Evolutionary conservation across 1,140 invertebrate genomes (phyloP).

Genomic region (Aphelenchoides besseyi): DNA sequence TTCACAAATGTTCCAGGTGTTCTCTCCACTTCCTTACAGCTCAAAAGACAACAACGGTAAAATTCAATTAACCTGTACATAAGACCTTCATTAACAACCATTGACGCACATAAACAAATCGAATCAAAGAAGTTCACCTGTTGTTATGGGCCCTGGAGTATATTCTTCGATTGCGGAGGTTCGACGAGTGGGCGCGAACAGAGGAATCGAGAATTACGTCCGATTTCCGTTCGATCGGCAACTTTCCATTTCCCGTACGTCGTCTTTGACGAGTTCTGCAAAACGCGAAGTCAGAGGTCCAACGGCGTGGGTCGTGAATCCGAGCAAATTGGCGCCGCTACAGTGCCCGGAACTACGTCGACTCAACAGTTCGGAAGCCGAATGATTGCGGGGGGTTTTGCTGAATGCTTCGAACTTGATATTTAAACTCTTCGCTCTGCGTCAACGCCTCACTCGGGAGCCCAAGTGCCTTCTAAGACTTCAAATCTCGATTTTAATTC

Average conservation of each 20-base stretch:
- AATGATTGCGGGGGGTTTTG: neutral
- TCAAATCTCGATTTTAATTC: too few species aligned
- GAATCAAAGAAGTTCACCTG: too few species aligned
- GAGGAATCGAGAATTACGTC: neutral
- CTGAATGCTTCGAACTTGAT: neutral
- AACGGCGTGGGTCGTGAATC: neutral
- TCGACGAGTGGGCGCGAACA: neutral
- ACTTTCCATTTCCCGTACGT: neutral
- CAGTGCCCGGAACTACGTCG: neutral
- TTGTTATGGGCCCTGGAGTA: too few species aligned
- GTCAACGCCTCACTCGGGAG: too few species aligned
- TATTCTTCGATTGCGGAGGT: neutral
- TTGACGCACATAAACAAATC: too few species aligned
- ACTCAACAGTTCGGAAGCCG: neutral
- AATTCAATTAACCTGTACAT: too few species aligned
- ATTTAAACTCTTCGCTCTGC: neutral
- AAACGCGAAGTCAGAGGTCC: neutral
- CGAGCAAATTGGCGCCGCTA: conserved; percentile 2
- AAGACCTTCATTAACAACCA: too few species aligned
- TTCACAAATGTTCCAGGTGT: too few species aligned
- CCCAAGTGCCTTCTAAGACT: too few species aligned
- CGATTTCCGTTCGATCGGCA: neutral
- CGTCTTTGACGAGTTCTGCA: neutral
- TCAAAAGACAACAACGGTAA: too few species aligned
- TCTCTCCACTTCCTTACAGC: too few species aligned